Percentiles rank a stretch among this genome's conserved stretches.
Conservation (phyloP, 2,797 vertebrate genomes). For the Chaetodon trifasciatus region DNA sequence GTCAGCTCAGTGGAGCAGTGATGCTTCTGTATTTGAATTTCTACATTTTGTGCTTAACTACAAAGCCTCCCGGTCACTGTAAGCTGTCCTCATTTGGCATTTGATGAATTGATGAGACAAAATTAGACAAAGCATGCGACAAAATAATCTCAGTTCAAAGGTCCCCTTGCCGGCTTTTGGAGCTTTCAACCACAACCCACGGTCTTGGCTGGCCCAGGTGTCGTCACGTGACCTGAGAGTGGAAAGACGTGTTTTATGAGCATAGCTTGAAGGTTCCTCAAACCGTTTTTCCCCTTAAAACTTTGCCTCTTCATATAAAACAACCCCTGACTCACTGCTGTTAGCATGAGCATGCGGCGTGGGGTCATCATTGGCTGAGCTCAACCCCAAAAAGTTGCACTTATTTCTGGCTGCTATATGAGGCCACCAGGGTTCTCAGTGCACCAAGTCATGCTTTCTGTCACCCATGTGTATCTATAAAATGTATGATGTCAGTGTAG, state of each 20-base stretch:
- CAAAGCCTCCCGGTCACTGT: background rate
- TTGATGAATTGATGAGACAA: background rate
- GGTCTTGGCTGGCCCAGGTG: background rate
- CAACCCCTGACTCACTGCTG: background rate
- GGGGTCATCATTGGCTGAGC: background rate
- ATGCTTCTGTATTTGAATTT: background rate
- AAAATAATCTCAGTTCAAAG: background rate
- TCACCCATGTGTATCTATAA: conserved; percentile 25
- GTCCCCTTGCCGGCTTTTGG: background rate
- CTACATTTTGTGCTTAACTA: background rate
- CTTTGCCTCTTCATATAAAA: background rate
- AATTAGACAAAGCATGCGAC: background rate
- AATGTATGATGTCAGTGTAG: background rate
- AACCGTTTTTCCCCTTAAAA: background rate
- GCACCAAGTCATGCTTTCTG: background rate
- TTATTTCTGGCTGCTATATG: background rate
- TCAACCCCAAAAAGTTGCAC: background rate
- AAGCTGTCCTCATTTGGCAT: background rate
- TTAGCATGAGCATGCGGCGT: background rate
- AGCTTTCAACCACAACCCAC: background rate
- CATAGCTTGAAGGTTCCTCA: background rate
- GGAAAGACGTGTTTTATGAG: background rate
- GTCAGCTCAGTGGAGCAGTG: background rate
- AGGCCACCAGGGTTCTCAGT: background rate
- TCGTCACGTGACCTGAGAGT: background rate